These are phyloP conservation scores for Leptinotarsa peninsularis DNA, from an alignment of 2,888 invertebrate species.

Conservation along the genomic window DNA sequence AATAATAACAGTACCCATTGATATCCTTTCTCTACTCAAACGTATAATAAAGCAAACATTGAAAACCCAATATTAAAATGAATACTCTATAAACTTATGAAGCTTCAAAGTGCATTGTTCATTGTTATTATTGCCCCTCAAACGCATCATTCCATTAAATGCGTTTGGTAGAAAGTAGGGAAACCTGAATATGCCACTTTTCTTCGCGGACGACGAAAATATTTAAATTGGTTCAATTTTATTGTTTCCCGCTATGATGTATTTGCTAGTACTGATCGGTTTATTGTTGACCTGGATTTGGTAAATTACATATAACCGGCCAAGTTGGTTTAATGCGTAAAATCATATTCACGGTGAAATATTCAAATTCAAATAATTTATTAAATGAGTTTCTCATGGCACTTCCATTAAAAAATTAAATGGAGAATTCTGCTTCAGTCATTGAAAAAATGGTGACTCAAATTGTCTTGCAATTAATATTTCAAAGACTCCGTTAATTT, in stretches of 20 bases:
- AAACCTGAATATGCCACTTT: slow-evolving; percentile 44
- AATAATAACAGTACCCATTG: not conserved
- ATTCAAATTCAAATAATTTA: too few relatives aligned
- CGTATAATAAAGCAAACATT: slow-evolving; percentile 26
- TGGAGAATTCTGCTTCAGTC: too few relatives aligned
- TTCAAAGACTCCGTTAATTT: too few relatives aligned
- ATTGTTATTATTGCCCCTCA: slow-evolving; percentile 35
- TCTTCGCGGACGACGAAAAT: slow-evolving; percentile 37
- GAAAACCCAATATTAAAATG: slow-evolving; percentile 31
- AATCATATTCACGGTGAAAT: too few relatives aligned
- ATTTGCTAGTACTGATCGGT: slow-evolving; percentile 31
- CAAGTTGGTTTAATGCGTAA: not conserved
- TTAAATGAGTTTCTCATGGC: too few relatives aligned
- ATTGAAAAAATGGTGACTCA: too few relatives aligned
- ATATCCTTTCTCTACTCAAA: slow-evolving; percentile 16
- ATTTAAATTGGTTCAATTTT: slow-evolving; percentile 31
- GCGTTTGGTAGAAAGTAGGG: slow-evolving; percentile 42
- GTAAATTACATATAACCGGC: slow-evolving; percentile 9
- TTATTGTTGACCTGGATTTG: slow-evolving; percentile 28
- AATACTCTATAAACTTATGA: slow-evolving; percentile 35
- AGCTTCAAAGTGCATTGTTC: slow-evolving; percentile 36
- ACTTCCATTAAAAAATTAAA: too few relatives aligned
- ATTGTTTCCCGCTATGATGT: slow-evolving; percentile 33
- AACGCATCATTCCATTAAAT: slow-evolving; percentile 29
- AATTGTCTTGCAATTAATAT: too few relatives aligned